A percentile compares a stretch with the other conserved stretches of the same genome.
phyloP scores from a whole-genome alignment of 2,113 vertebrate genomes.

The Prietella phreatophila region DNA sequence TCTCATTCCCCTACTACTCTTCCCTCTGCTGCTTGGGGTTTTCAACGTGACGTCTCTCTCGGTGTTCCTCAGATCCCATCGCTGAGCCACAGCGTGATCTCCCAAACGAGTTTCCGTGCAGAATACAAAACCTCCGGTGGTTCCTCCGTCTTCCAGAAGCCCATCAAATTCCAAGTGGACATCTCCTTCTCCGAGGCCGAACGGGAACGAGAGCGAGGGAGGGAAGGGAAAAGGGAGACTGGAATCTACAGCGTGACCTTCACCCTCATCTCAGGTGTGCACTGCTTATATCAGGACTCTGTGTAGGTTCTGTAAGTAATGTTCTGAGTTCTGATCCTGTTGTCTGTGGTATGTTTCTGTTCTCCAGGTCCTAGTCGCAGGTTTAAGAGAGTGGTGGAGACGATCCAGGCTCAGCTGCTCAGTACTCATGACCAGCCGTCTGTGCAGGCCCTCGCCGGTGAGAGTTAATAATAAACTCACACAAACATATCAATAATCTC shows the following conservation, averaged over 20 bases:
- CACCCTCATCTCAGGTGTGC: constrained; percentile 81
- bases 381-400: constrained; percentile 89
- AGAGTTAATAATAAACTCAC: constrained; percentile 7
- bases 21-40: neutral
- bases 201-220: constrained; percentile 74
- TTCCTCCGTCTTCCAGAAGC: constrained; percentile 92
- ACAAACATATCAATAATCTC: neutral
- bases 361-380: constrained; percentile 84
- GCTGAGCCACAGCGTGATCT: constrained; percentile 90
- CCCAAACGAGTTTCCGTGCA: constrained; percentile 90
- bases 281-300: neutral
- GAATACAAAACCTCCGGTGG: constrained; percentile 87
- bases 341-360: neutral
- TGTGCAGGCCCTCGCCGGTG: constrained; percentile 87
- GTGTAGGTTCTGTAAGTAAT: neutral
- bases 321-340: neutral
- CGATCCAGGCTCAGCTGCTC: constrained; percentile 89
- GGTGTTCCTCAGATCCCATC: constrained; percentile 79
- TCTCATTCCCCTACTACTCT: neutral
- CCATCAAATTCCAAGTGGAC: constrained; percentile 91
- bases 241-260: constrained; percentile 90
- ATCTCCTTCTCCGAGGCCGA: constrained; percentile 83
- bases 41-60: neutral
- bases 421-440: constrained; percentile 91
- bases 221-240: constrained; percentile 74